phyloP scores from a whole-genome alignment of 2,888 invertebrate species.

The Eulithis testata region DNA sequence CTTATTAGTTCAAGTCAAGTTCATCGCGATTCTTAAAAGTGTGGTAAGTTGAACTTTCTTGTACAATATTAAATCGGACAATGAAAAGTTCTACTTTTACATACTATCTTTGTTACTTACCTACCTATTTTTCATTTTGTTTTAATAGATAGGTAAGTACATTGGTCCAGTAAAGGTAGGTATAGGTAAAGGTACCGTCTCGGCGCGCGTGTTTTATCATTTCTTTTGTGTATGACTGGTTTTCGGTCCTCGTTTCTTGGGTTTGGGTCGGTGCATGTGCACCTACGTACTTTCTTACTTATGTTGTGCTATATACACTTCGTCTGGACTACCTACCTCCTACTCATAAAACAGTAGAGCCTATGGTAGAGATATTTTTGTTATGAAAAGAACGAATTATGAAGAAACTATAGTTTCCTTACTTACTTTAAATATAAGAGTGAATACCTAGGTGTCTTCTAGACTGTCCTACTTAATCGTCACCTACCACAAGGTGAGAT shows the following conservation, averaged over 20 bases:
- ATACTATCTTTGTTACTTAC: constrained; percentile 11
- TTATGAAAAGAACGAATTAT: neutral
- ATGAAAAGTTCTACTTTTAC: constrained; percentile 18
- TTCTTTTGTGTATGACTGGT: constrained; percentile 45
- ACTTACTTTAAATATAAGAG: too few species aligned
- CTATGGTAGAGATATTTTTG: neutral
- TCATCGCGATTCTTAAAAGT: constrained; percentile 54
- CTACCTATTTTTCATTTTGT: constrained; percentile 14
- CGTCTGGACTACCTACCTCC: constrained; percentile 1
- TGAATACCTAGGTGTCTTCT: too few species aligned
- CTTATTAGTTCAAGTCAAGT: constrained; percentile 63
- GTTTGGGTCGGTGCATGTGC: constrained; percentile 31
- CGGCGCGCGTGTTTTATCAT: constrained; percentile 28
- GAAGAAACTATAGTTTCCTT: too few species aligned
- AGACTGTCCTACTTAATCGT: too few species aligned
- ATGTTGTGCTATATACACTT: constrained; percentile 13
- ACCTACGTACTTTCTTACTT: constrained; percentile 27
- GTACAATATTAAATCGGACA: constrained; percentile 23
- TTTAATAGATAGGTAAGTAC: constrained; percentile 2
- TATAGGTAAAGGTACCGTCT: neutral
- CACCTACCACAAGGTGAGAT: too few species aligned
- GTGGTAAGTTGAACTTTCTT: constrained; percentile 45
- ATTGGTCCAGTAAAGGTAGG: constrained; percentile 12
- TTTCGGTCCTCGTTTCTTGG: constrained; percentile 34
- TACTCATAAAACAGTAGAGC: neutral